Conservation (phyloP, 2,113 vertebrate species). For the Struthio camelus region DNA sequence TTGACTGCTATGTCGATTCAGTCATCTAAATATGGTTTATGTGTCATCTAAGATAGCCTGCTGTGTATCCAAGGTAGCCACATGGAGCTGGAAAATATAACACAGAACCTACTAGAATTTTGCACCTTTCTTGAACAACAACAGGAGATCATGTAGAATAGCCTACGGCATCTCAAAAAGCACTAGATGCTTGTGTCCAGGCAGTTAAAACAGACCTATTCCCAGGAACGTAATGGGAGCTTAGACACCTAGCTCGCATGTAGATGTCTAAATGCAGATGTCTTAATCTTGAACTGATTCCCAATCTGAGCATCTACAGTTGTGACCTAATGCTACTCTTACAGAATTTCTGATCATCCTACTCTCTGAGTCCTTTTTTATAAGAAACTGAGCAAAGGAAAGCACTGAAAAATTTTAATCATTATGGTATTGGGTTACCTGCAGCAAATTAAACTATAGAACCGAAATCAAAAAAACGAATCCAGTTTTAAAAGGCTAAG, state of each 20-base stretch:
- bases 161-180: not conserved
- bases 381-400: not conserved
- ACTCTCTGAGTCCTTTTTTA: not conserved
- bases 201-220: not conserved
- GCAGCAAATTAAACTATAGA: not conserved
- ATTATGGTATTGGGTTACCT: not conserved
- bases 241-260: not conserved
- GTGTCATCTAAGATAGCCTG: not conserved
- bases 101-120: not conserved
- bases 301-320: not conserved
- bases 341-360: not conserved
- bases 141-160: not conserved
- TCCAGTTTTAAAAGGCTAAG: not conserved
- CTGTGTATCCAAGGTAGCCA: not conserved
- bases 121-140: not conserved
- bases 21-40: not conserved
- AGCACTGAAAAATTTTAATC: not conserved
- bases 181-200: not conserved
- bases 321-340: not conserved
- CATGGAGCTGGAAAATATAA: not conserved
- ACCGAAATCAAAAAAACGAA: not conserved
- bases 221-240: not conserved
- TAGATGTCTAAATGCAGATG: not conserved
- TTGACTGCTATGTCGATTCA: not conserved
- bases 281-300: not conserved